phyloP scores from a whole-genome alignment of 2,113 vertebrate species.

The Danionella cerebrum region DNA sequence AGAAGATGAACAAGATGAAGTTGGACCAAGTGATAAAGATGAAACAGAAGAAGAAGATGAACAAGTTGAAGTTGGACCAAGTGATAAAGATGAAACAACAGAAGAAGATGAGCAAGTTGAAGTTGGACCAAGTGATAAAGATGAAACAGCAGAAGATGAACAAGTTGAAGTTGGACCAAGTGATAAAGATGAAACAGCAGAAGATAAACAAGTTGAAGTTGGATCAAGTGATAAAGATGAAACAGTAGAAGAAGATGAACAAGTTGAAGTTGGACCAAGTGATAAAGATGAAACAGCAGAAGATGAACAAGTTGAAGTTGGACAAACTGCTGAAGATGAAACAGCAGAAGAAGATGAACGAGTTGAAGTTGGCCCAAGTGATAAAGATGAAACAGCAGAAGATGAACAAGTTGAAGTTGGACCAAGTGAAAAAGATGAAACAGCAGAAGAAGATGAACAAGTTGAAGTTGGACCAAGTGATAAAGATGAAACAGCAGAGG shows the following conservation, averaged over 20 bases:
- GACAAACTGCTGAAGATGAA: neutral
- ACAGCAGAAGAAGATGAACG: neutral
- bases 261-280: neutral
- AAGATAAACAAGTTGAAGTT: too few relatives aligned
- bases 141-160: neutral
- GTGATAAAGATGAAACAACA: neutral
- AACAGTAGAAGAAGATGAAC: neutral
- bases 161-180: neutral
- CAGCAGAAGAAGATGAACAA: neutral
- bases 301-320: neutral
- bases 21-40: neutral
- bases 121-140: neutral
- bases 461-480: neutral
- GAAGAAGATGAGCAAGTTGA: neutral
- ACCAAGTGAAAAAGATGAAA: neutral
- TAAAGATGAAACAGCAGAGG: neutral
- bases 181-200: neutral
- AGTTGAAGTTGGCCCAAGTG: too few relatives aligned
- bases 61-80: slow-evolving; percentile 13
- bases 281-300: neutral
- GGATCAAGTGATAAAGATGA: neutral
- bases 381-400: neutral
- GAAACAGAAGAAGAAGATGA: neutral
- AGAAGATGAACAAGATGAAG: neutral
- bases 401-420: too few relatives aligned